phyloP scores from a whole-genome alignment of 1,140 invertebrate species.

The Ptiloglossa arizonensis region DNA sequence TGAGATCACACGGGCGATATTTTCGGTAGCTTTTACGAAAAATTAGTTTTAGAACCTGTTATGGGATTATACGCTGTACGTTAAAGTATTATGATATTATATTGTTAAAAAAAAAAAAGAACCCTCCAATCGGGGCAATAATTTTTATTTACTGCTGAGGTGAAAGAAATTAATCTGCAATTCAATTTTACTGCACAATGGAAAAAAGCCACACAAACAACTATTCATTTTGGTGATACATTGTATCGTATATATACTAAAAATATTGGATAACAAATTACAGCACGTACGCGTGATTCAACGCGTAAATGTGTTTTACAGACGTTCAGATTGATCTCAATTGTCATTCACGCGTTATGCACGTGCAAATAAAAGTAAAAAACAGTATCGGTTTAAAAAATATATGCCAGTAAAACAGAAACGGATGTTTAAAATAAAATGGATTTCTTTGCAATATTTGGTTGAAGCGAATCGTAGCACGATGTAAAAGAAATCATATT shows the following conservation, averaged over 20 bases:
- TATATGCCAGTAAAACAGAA: not conserved
- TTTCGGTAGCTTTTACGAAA: not conserved
- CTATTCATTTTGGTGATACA: slow-evolving; percentile 5
- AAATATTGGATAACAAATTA: slow-evolving; percentile 12
- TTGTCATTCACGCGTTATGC: slow-evolving; percentile 17
- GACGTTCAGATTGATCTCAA: slow-evolving; percentile 18
- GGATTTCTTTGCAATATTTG: slow-evolving; percentile 5
- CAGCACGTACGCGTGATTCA: not conserved
- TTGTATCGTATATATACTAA: not conserved
- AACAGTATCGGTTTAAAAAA: not conserved
- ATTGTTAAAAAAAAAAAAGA: not conserved
- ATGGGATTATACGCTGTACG: not conserved
- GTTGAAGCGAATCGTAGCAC: not conserved
- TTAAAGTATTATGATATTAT: not conserved
- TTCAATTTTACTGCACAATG: not conserved
- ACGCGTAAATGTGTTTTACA: not conserved
- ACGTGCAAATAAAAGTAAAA: not conserved
- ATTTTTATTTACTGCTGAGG: not conserved
- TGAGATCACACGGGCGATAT: not conserved
- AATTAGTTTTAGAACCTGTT: not conserved
- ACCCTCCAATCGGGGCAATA: not conserved
- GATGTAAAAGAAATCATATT: not conserved
- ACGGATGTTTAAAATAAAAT: slow-evolving; percentile 2
- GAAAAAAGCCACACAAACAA: not conserved
- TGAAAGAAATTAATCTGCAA: slow-evolving; percentile 19